phyloP scores from a whole-genome alignment of 2,888 invertebrate genomes.

The Harpagoxenus sublaevis region DNA sequence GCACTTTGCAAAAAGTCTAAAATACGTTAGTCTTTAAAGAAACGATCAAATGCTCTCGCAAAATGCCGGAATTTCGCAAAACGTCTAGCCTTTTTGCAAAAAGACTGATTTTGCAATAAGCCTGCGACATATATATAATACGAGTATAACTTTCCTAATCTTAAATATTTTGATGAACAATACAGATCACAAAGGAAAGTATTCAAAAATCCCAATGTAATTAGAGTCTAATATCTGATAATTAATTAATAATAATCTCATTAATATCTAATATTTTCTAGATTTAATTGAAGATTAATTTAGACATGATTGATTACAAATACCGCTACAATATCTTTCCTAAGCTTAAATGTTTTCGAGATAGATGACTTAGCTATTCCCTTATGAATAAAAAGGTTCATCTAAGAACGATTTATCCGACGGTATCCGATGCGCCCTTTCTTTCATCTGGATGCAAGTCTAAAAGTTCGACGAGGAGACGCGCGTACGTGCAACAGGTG shows the following conservation, averaged over 20 bases:
- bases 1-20: too few species aligned
- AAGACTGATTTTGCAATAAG: too few species aligned
- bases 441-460: constrained; percentile 78
- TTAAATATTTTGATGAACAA: background rate
- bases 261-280: background rate
- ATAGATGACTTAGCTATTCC: background rate
- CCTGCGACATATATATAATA: background rate
- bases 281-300: background rate
- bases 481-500: constrained; percentile 85
- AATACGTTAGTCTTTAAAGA: too few species aligned
- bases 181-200: background rate
- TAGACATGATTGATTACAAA: background rate
- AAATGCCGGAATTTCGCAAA: too few species aligned
- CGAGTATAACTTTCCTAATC: background rate
- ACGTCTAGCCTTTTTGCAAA: too few species aligned
- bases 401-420: constrained; percentile 49
- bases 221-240: background rate
- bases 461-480: constrained; percentile 83
- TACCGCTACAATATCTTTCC: background rate
- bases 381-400: constrained; percentile 45
- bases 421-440: constrained; percentile 58
- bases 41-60: too few species aligned
- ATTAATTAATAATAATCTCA: background rate
- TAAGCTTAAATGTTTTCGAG: background rate
- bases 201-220: background rate